Evolutionary conservation across 2,797 vertebrate genomes (phyloP).

Genomic region (Austrolebias charrua): DNA sequence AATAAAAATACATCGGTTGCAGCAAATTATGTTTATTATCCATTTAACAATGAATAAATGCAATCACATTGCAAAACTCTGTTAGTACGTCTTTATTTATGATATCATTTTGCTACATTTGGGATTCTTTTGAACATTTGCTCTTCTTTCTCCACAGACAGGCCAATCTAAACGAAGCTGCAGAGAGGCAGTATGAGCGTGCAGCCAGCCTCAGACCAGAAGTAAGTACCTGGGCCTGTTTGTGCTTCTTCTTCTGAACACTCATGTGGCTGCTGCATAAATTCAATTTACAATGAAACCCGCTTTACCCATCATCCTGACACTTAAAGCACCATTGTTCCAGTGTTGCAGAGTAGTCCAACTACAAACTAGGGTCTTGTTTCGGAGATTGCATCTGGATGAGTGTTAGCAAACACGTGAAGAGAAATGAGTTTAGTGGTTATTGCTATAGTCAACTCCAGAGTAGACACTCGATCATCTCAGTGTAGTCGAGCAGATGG

Average conservation of each 20-base stretch:
- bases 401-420: constrained; percentile 26
- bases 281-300: constrained; percentile 44
- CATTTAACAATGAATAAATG: constrained; percentile 4
- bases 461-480: constrained; percentile 32
- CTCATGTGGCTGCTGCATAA: constrained; percentile 27
- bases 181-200: constrained; percentile 89
- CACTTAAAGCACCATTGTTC: constrained; percentile 33
- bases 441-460: constrained; percentile 3
- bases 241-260: constrained; percentile 32
- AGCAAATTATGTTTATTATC: constrained; percentile 2
- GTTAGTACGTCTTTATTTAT: not conserved
- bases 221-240: constrained; percentile 82
- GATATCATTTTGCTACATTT: constrained; percentile 3
- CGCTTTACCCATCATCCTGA: constrained; percentile 36
- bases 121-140: constrained; percentile 7
- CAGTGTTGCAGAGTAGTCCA: constrained; percentile 4
- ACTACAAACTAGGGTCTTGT: constrained; percentile 27
- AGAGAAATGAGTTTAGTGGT: constrained; percentile 14
- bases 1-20: not conserved
- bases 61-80: not conserved
- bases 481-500: constrained; percentile 28
- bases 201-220: constrained; percentile 91
- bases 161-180: constrained; percentile 93
- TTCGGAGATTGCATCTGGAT: not conserved
- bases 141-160: constrained; percentile 78